phyloP scores from a whole-genome alignment of 2,113 vertebrate genomes.

The Scytalopus superciliaris region DNA sequence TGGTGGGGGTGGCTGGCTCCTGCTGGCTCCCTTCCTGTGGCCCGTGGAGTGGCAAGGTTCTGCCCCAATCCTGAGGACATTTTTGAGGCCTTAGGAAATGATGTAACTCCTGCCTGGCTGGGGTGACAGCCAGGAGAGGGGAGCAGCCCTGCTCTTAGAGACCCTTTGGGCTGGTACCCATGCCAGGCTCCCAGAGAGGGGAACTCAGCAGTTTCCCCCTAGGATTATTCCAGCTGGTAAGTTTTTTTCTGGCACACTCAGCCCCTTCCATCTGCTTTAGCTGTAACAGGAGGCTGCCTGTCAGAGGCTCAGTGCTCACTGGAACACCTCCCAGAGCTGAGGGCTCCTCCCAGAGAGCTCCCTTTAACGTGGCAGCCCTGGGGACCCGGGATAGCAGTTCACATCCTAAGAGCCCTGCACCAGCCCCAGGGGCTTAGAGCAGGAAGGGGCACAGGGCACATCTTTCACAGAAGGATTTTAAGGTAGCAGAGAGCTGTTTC shows the following conservation, averaged over 20 bases:
- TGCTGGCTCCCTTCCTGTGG: background rate
- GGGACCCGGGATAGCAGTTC: background rate
- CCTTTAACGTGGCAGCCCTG: background rate
- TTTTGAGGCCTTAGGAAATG: conserved; percentile 13
- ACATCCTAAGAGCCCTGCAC: background rate
- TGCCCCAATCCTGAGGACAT: background rate
- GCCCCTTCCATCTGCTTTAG: background rate
- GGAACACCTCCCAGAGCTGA: background rate
- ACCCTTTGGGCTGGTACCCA: background rate
- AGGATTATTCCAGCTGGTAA: background rate
- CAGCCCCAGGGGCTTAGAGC: background rate
- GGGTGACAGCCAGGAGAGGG: background rate
- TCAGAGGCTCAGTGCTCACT: background rate
- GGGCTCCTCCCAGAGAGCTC: background rate
- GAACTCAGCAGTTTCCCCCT: background rate
- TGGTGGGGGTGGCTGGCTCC: background rate
- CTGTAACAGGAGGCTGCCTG: fast-evolving
- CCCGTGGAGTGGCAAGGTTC: background rate
- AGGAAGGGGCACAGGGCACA: background rate
- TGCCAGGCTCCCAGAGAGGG: background rate
- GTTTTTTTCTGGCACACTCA: background rate
- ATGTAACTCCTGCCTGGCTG: background rate
- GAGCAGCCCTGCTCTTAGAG: background rate
- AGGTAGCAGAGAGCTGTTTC: background rate
- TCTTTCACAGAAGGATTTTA: background rate